Conservation (phyloP, 1,140 invertebrate species). For the Cotesia vestalis region DNA sequence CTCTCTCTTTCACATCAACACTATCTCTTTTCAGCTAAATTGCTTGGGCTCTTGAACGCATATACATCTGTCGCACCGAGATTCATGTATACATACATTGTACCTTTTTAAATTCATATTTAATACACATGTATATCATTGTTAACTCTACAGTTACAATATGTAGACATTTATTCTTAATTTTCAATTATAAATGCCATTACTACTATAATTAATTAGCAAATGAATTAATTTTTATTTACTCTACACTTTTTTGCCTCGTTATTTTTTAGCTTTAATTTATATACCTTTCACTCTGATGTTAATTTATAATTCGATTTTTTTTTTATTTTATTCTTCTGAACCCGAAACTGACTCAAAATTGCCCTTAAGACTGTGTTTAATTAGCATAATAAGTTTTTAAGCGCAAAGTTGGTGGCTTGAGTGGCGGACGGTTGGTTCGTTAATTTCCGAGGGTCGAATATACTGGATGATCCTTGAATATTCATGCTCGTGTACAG, state of each 20-base stretch:
- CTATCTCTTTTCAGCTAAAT: neutral
- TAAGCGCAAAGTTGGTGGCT: slow-evolving; percentile 25
- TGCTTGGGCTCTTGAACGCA: neutral
- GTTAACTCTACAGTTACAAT: neutral
- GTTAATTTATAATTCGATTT: neutral
- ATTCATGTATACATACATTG: neutral
- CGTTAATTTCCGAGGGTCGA: slow-evolving; percentile 36
- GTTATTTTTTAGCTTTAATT: slow-evolving; percentile 3
- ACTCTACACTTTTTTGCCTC: neutral
- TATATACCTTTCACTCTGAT: neutral
- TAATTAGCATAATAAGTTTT: slow-evolving; percentile 37
- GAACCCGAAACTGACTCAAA: slow-evolving; percentile 23
- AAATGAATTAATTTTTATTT: neutral
- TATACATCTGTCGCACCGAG: slow-evolving; percentile 2
- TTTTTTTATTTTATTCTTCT: slow-evolving; percentile 4
- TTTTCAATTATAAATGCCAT: slow-evolving; percentile 24
- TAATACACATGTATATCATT: neutral
- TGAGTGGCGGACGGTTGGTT: slow-evolving; percentile 22
- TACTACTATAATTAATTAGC: no score
- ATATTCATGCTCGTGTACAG: slow-evolving; percentile 31
- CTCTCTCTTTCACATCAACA: neutral
- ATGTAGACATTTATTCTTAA: slow-evolving; percentile 15
- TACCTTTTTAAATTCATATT: neutral
- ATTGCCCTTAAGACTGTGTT: slow-evolving; percentile 22
- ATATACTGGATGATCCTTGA: slow-evolving; percentile 32